A percentile compares a stretch with the other conserved stretches of the same genome.
phyloP scores from a whole-genome alignment of 1,140 invertebrate genomes.

The Drosophila bocqueti region DNA sequence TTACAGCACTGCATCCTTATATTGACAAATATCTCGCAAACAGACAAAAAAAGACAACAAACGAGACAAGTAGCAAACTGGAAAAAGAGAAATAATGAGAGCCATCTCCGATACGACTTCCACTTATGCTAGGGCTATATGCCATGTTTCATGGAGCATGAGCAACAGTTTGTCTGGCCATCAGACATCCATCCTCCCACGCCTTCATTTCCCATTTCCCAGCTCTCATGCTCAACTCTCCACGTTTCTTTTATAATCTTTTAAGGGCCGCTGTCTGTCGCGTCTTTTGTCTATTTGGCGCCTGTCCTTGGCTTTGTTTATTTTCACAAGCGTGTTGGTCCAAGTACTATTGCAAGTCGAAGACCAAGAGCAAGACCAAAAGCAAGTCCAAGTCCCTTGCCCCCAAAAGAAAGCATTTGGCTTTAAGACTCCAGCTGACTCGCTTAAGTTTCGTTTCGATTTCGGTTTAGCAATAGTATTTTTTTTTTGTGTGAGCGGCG shows the following conservation, averaged over 20 bases:
- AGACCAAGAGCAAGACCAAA: background rate
- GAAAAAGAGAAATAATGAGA: slow-evolving; percentile 37
- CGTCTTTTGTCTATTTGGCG: slow-evolving; percentile 71
- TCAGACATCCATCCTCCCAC: slow-evolving; percentile 38
- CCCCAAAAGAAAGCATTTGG: slow-evolving; percentile 61
- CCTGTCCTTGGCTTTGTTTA: slow-evolving; percentile 56
- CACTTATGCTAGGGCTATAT: slow-evolving; percentile 37
- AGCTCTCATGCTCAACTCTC: background rate
- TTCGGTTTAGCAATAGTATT: slow-evolving; percentile 26
- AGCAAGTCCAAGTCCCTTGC: slow-evolving; percentile 33
- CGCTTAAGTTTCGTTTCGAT: background rate
- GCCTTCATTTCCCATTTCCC: background rate
- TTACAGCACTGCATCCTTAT: background rate
- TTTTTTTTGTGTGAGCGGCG: slow-evolving; percentile 3
- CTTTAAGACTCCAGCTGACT: slow-evolving; percentile 43
- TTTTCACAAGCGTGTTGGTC: slow-evolving; percentile 37
- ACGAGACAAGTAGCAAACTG: slow-evolving; percentile 9
- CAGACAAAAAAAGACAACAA: background rate
- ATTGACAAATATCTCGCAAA: slow-evolving; percentile 25
- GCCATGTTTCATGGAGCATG: slow-evolving; percentile 46
- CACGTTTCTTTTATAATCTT: slow-evolving; percentile 71
- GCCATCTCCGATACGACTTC: slow-evolving; percentile 41
- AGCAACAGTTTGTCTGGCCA: slow-evolving; percentile 50
- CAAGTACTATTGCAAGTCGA: background rate
- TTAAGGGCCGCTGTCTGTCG: slow-evolving; percentile 63